A percentile compares a stretch with the other conserved stretches of the same genome.
Evolutionary conservation across 2,888 invertebrate genomes (phyloP).

Genomic region (Scaptomyza parva): DNA sequence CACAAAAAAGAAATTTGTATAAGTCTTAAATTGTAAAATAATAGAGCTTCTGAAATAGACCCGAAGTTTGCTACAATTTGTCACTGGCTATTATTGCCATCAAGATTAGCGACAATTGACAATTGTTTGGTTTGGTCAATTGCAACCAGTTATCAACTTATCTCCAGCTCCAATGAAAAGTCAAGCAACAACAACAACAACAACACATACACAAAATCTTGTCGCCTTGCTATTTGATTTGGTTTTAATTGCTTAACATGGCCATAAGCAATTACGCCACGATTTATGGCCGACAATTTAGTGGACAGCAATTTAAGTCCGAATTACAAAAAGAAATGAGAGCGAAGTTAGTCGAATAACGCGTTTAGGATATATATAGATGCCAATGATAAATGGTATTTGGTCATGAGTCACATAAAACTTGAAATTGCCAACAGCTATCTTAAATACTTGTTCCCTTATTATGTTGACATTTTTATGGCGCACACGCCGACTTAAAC

Average conservation of each 20-base stretch:
- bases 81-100: conserved; percentile 44
- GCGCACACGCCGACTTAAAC: conserved; percentile 6
- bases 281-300: conserved; percentile 66
- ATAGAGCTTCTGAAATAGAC: neutral
- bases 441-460: neutral
- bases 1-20: conserved; percentile 32
- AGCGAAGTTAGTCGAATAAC: neutral
- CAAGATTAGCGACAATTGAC: conserved; percentile 55
- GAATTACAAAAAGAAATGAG: conserved; percentile 20
- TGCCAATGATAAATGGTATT: conserved; percentile 17
- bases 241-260: conserved; percentile 61
- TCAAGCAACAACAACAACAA: neutral
- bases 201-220: conserved; percentile 22
- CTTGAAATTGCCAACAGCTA: neutral
- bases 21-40: conserved; percentile 3
- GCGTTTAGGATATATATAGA: conserved; percentile 15
- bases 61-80: conserved; percentile 32
- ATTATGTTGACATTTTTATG: neutral
- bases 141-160: conserved; percentile 31
- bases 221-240: conserved; percentile 60
- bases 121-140: conserved; percentile 35
- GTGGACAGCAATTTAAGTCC: conserved; percentile 31
- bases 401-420: conserved; percentile 13
- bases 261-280: conserved; percentile 49
- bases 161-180: conserved; percentile 16